Conservation (phyloP, 2,888 invertebrate genomes). For the Marasmarcha lunaedactyla region DNA sequence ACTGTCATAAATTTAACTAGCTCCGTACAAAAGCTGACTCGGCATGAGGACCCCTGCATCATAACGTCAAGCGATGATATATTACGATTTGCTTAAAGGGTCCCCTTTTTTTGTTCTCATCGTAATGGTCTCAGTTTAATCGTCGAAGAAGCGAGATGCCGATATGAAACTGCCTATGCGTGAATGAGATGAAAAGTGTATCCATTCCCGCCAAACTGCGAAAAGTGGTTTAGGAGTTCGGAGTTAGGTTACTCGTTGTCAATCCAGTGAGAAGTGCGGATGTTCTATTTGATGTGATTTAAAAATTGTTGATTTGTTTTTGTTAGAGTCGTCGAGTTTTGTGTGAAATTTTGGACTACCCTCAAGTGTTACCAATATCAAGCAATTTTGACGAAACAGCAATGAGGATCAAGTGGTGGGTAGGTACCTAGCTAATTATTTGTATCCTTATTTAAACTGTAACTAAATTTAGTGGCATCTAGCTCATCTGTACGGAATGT, state of each 20-base stretch:
- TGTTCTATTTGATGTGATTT: slow-evolving; percentile 40
- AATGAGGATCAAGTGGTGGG: no score
- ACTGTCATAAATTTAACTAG: slow-evolving; percentile 52
- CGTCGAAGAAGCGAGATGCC: slow-evolving; percentile 32
- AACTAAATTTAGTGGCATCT: no score
- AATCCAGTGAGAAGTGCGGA: slow-evolving; percentile 21
- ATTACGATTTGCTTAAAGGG: slow-evolving; percentile 67
- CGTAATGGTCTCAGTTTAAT: slow-evolving; percentile 67
- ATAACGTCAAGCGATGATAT: slow-evolving; percentile 66
- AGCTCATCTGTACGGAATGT: no score
- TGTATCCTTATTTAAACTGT: no score
- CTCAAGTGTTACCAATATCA: no score
- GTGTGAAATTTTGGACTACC: no score
- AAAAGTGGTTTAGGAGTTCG: slow-evolving; percentile 49
- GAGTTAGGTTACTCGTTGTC: slow-evolving; percentile 48
- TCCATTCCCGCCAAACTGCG: slow-evolving; percentile 55
- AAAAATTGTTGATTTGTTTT: slow-evolving; percentile 29
- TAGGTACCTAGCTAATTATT: no score
- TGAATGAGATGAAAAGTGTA: slow-evolving; percentile 31
- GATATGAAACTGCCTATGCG: slow-evolving; percentile 19
- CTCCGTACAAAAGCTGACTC: slow-evolving; percentile 47
- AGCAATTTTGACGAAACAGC: no score
- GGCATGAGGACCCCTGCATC: slow-evolving; percentile 43
- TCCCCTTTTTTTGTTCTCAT: slow-evolving; percentile 68
- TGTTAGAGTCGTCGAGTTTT: no score